Conservation (phyloP, 2,797 vertebrate species). For the Morus bassanus region DNA sequence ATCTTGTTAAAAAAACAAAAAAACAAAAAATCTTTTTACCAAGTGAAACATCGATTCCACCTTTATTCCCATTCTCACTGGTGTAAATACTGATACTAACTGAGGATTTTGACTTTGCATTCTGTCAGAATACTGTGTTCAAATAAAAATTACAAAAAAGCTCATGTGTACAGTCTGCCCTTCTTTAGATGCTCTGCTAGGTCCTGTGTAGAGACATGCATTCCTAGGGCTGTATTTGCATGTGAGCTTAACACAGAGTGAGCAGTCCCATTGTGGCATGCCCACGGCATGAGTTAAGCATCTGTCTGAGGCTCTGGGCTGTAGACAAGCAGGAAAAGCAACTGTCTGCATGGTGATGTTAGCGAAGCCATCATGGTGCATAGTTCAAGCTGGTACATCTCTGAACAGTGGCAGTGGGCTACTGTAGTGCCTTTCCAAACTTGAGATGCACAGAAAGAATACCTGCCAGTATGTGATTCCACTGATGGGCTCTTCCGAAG, state of each 20-base stretch:
- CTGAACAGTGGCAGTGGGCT: not conserved
- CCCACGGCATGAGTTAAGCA: fast-evolving
- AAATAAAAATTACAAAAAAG: constrained; percentile 85
- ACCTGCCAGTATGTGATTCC: not conserved
- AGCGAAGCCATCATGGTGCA: fast-evolving
- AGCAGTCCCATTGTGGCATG: fast-evolving
- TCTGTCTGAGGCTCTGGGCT: not conserved
- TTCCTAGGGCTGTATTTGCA: not conserved
- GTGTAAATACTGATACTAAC: constrained; percentile 97
- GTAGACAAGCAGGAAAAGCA: no score
- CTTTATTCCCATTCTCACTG: constrained; percentile 86
- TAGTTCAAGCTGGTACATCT: not conserved
- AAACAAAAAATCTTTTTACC: constrained; percentile 84
- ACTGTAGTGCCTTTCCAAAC: not conserved
- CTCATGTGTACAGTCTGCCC: not conserved
- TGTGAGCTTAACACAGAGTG: fast-evolving
- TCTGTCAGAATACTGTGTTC: constrained; percentile 94
- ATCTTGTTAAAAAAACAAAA: constrained; percentile 80
- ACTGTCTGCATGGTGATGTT: fast-evolving
- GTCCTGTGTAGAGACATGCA: fast-evolving
- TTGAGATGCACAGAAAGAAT: not conserved
- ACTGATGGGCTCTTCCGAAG: fast-evolving
- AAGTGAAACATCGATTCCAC: constrained; percentile 84
- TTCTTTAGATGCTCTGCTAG: not conserved
- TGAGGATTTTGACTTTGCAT: constrained; percentile 90